Evolutionary conservation across 1,140 invertebrate genomes (phyloP).

Genomic region (Vanessa atalanta): DNA sequence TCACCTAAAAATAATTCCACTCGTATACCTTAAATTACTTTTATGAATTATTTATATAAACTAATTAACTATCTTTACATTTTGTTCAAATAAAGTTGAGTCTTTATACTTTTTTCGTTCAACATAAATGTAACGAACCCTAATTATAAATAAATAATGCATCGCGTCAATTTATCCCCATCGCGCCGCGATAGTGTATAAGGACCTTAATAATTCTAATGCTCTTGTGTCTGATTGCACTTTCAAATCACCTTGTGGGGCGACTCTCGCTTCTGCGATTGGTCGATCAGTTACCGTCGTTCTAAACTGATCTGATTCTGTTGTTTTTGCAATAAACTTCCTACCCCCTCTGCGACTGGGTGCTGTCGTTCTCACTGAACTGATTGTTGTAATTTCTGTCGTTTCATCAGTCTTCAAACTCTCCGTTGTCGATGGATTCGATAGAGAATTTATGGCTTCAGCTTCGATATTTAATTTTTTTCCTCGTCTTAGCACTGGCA

Average conservation of each 20-base stretch:
- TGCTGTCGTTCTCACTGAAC: conserved; percentile 51
- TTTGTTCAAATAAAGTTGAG: conserved; percentile 3
- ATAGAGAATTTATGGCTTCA: conserved; percentile 63
- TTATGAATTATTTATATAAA: conserved; percentile 7
- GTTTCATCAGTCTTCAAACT: conserved; percentile 54
- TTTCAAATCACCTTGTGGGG: conserved; percentile 68
- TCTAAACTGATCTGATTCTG: conserved; percentile 45
- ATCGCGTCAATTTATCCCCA: conserved; percentile 80
- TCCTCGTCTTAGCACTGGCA: conserved; percentile 58
- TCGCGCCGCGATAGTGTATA: conserved; percentile 90
- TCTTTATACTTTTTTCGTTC: conserved; percentile 17
- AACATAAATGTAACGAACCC: conserved; percentile 41
- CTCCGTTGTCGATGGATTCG: conserved; percentile 59
- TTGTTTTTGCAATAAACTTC: conserved; percentile 53
- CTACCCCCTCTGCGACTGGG: conserved; percentile 47
- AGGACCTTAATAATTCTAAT: conserved; percentile 88
- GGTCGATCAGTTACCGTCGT: conserved; percentile 55
- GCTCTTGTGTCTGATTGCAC: conserved; percentile 86
- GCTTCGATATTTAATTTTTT: conserved; percentile 68
- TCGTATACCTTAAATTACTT: background rate
- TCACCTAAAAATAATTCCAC: conserved; percentile 8
- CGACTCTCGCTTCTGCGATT: conserved; percentile 74
- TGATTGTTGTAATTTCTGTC: conserved; percentile 54
- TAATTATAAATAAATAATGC: conserved; percentile 54
- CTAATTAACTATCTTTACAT: conserved; percentile 18